A percentile compares a stretch with the other conserved stretches of the same genome.
Evolutionary conservation across 1,140 invertebrate species (phyloP).

Genomic region (Drosophila tristis): DNA sequence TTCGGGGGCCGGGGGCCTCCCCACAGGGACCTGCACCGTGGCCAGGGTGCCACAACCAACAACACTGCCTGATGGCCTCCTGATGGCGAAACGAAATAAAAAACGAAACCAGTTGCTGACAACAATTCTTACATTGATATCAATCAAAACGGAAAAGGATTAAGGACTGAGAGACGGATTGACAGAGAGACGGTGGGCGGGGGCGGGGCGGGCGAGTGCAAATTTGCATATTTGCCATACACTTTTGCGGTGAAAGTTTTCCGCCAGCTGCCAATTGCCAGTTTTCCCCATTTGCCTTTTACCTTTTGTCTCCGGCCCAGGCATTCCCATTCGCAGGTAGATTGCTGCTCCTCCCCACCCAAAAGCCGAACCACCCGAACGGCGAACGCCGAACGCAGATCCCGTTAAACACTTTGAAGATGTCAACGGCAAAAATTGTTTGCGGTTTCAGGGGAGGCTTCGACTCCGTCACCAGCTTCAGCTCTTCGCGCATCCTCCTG

Average conservation of each 20-base stretch:
- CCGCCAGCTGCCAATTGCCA: conserved; percentile 54
- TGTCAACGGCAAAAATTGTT: conserved; percentile 60
- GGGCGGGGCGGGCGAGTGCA: conserved; percentile 16
- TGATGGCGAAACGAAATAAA: no score
- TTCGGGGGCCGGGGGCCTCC: no score
- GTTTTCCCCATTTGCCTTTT: conserved; percentile 19
- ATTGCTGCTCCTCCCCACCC: background rate
- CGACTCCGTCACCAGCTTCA: background rate
- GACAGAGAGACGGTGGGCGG: no score
- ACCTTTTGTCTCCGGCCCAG: background rate
- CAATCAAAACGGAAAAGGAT: conserved; percentile 69
- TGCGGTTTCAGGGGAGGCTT: conserved; percentile 51
- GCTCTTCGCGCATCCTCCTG: background rate
- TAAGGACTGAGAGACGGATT: conserved; percentile 1
- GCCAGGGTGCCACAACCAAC: no score
- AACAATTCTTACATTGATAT: conserved; percentile 27
- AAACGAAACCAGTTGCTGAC: no score
- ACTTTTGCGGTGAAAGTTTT: conserved; percentile 23
- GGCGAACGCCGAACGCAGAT: background rate
- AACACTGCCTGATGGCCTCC: no score
- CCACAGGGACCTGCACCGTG: no score
- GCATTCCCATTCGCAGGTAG: background rate
- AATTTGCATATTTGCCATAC: conserved; percentile 35
- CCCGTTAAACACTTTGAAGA: conserved; percentile 66
- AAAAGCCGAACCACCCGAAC: background rate